These are phyloP conservation scores for Mesitornis unicolor DNA, from an alignment of 2,113 vertebrate species.

Conservation along the genomic window DNA sequence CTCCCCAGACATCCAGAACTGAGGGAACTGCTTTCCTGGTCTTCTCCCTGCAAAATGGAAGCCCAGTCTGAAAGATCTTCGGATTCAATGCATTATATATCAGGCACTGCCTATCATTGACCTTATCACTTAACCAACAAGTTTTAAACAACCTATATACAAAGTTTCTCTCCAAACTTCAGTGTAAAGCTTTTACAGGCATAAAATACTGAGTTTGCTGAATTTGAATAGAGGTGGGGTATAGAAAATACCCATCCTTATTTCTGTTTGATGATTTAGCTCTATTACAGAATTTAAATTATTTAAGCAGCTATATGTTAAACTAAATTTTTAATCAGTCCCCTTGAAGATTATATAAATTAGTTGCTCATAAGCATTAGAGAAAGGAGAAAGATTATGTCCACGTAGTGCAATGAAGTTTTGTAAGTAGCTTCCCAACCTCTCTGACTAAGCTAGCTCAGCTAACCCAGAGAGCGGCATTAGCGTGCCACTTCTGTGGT, in stretches of 20 bases:
- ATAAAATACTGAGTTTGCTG: not conserved
- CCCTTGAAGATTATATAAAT: not conserved
- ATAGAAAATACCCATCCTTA: not conserved
- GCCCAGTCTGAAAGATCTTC: not conserved
- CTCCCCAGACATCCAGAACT: not conserved
- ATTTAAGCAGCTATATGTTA: not conserved
- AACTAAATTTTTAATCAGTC: not conserved
- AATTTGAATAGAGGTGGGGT: not conserved
- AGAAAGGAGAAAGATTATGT: not conserved
- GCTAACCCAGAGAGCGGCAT: not conserved
- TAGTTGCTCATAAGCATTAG: not conserved
- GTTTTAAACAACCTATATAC: not conserved
- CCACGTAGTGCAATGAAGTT: not conserved
- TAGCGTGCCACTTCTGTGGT: not conserved
- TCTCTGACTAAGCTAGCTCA: not conserved
- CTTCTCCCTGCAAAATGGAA: not conserved
- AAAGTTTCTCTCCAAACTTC: not conserved
- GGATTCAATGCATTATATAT: not conserved
- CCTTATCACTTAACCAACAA: not conserved
- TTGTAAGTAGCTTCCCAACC: not conserved
- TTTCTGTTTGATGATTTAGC: not conserved
- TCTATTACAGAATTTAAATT: not conserved
- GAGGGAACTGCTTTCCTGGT: not conserved
- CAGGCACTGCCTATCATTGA: not conserved
- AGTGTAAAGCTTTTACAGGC: not conserved